These are phyloP conservation scores for Callimorpha dominula DNA, from an alignment of 2,888 invertebrate genomes.

Conservation along the genomic window DNA sequence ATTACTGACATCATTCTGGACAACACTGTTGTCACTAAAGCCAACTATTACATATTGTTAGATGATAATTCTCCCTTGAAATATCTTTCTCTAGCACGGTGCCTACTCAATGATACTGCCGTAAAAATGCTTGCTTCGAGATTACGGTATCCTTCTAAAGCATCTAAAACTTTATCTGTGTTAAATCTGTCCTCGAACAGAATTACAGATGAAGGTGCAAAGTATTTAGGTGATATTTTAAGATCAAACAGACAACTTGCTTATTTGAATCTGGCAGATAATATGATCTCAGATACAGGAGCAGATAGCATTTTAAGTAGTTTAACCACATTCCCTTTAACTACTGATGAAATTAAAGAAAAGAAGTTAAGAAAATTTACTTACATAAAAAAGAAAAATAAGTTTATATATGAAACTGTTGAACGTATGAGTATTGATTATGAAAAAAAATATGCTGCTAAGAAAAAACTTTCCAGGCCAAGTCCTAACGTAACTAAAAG, in stretches of 20 bases:
- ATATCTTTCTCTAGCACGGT: constrained; percentile 63
- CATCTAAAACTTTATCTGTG: constrained; percentile 55
- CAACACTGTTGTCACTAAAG: constrained; percentile 32
- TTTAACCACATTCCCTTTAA: constrained; percentile 41
- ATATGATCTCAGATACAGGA: constrained; percentile 66
- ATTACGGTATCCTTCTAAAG: constrained; percentile 44
- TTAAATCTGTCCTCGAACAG: constrained; percentile 71
- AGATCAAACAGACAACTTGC: constrained; percentile 71
- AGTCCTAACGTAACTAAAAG: background rate
- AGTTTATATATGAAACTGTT: constrained; percentile 43
- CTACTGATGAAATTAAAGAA: constrained; percentile 54
- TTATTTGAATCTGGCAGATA: constrained; percentile 71
- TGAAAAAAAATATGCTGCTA: constrained; percentile 4
- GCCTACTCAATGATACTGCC: constrained; percentile 61
- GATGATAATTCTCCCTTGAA: constrained; percentile 48
- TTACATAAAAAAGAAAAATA: constrained; percentile 57
- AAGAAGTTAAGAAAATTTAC: constrained; percentile 48
- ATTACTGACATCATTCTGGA: constrained; percentile 22
- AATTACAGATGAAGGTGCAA: constrained; percentile 68
- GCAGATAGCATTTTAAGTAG: constrained; percentile 58
- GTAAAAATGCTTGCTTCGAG: constrained; percentile 58
- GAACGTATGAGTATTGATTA: constrained; percentile 24
- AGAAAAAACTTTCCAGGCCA: background rate
- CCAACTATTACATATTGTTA: constrained; percentile 60
- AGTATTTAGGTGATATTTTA: constrained; percentile 61